Percentiles rank a stretch among this genome's conserved stretches.
These are phyloP conservation scores for Aplocera efformata DNA, from an alignment of 2,888 invertebrate species.

Conservation along the genomic window DNA sequence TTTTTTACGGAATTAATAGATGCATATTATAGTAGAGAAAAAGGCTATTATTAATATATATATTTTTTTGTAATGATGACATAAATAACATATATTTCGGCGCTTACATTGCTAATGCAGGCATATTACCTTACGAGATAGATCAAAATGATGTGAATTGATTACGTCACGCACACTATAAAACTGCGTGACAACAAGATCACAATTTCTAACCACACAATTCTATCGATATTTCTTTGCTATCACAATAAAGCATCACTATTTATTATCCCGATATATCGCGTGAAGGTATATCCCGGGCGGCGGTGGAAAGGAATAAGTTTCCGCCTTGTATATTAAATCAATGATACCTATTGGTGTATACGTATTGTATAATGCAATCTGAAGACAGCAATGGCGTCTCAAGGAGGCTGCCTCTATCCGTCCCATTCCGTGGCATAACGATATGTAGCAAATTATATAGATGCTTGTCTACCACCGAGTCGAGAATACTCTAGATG, in stretches of 20 bases:
- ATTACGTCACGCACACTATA: no score
- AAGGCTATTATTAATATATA: no score
- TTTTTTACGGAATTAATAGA: no score
- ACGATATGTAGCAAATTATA: constrained; percentile 19
- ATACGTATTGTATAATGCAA: constrained; percentile 19
- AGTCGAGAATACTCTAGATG: constrained; percentile 7
- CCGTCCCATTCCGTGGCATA: constrained; percentile 20
- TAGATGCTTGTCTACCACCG: constrained; percentile 5
- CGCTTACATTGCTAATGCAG: no score
- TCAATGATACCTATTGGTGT: constrained; percentile 6
- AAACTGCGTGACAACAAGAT: no score
- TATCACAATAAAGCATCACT: constrained; percentile 11
- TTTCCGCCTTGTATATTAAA: constrained; percentile 1
- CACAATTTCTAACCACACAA: constrained; percentile 4
- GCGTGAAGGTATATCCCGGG: constrained; percentile 10
- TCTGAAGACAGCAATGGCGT: constrained; percentile 44
- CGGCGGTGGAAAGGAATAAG: constrained; percentile 20
- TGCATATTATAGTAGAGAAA: no score
- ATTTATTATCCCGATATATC: constrained; percentile 7
- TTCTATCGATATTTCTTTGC: constrained; percentile 8
- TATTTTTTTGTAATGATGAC: no score
- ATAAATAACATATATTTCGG: no score
- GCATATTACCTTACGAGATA: no score
- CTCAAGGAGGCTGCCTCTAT: constrained; percentile 25
- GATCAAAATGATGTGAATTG: no score